phyloP scores from a whole-genome alignment of 2,113 vertebrate genomes.

The Corythaixoides concolor region DNA sequence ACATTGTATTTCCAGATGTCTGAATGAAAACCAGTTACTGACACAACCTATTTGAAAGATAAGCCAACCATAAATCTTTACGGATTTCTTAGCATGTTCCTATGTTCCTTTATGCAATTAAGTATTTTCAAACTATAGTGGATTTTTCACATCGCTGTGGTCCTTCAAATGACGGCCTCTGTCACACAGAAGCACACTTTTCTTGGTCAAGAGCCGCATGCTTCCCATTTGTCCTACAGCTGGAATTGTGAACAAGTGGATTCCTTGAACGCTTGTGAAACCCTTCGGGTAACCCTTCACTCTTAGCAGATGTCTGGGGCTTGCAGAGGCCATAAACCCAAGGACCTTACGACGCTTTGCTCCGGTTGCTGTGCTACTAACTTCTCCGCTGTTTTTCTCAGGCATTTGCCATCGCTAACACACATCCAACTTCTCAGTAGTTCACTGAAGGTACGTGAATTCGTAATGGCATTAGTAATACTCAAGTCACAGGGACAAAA shows the following conservation, averaged over 20 bases:
- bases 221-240: background rate
- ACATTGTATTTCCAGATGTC: background rate
- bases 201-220: background rate
- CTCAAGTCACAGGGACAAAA: background rate
- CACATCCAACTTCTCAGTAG: background rate
- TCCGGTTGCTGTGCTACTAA: background rate
- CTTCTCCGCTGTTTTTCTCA: background rate
- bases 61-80: background rate
- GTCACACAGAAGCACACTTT: background rate
- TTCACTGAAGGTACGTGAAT: rapidly evolving
- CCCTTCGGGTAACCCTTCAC: background rate
- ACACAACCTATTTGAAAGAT: background rate
- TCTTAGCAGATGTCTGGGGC: background rate
- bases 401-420: background rate
- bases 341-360: rapidly evolving
- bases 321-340: background rate
- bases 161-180: background rate
- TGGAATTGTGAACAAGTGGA: background rate
- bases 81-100: background rate
- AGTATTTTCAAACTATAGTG: background rate
- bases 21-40: background rate
- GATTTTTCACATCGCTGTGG: background rate
- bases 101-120: background rate
- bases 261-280: background rate
- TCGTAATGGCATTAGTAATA: background rate